Base-by-base conservation (phyloP, 2,797 vertebrate genomes). In the Hydrolagus colliei region DNA sequence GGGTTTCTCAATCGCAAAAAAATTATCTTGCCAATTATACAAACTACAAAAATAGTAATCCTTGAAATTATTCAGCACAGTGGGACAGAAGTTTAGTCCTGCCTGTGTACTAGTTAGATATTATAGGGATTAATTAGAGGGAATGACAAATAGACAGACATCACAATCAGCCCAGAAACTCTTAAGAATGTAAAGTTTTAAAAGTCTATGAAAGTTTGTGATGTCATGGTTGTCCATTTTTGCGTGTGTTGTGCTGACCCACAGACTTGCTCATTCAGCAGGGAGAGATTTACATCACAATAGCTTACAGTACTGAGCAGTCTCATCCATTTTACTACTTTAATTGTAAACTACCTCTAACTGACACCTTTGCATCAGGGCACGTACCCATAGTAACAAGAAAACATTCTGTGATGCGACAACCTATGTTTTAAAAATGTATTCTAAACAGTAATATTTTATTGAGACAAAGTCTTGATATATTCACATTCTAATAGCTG, bases 331-430 rank as follows among this genome's bases (percentile, higher is more conserved):
- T 11, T 32, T 65, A 59, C 61, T 63, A 80, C 13, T 80, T 80
- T 32, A 80, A 67, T 80, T 80, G 61, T 65, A 65, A 67, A 65
- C 22, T 22, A 27, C 62, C 67, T 82, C 61, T 65, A 67, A 82
- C 22, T 67, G 78, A 82, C 27, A 14, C 1, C 62, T 35, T 35
- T 67, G 63, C 22, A 82, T 65, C 22, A 9, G 35, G 5, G 7
- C 3, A 32, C 18, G 79, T 82, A 68, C 68, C 79, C 79, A 4
- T 32, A 82, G 79, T 82, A 82, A 82, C 79, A 82, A 32, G 62
- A 82, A 68, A 82, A 82, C 79, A 82, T 82, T 82, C 79, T 35
- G 63, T 82, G 79, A 82, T 82, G 79, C 79, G 68, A 82, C 63
- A 65, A 67, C 68, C 63, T 82, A 14, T 68, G 79, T 82, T 82